Conservation (phyloP, 2,888 invertebrate species). For the Cyrtodaria siliqua region DNA sequence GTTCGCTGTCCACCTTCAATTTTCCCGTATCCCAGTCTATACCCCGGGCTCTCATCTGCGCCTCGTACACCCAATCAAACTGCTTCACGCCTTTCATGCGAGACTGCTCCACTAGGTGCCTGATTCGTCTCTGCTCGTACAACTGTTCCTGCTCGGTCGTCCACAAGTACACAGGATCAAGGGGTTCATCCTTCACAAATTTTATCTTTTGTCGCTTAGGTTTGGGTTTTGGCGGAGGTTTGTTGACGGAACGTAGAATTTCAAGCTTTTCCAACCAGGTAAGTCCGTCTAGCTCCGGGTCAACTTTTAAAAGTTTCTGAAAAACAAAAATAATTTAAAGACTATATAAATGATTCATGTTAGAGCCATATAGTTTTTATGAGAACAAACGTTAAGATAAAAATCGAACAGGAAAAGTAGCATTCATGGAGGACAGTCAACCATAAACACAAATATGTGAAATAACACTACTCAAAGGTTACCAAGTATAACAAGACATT, state of each 20-base stretch:
- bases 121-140: conserved; percentile 71
- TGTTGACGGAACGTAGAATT: conserved; percentile 68
- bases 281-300: conserved; percentile 59
- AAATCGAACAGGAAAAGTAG: no score
- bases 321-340: no score
- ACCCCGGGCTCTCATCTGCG: conserved; percentile 41
- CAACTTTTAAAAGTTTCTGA: conserved; percentile 47
- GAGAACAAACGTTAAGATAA: no score
- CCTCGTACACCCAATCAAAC: conserved; percentile 68
- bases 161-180: conserved; percentile 43
- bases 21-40: conserved; percentile 47
- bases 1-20: conserved; percentile 14
- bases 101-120: conserved; percentile 71
- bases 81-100: conserved; percentile 69
- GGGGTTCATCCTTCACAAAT: conserved; percentile 58
- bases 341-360: no score
- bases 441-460: no score
- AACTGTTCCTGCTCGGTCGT: conserved; percentile 62
- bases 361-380: no score
- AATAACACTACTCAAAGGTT: no score
- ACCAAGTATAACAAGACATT: no score
- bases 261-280: conserved; percentile 71
- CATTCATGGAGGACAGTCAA: no score
- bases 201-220: conserved; percentile 60
- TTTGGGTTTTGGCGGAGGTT: conserved; percentile 61